phyloP scores from a whole-genome alignment of 2,113 vertebrate species.

The Tursiops truncatus region DNA sequence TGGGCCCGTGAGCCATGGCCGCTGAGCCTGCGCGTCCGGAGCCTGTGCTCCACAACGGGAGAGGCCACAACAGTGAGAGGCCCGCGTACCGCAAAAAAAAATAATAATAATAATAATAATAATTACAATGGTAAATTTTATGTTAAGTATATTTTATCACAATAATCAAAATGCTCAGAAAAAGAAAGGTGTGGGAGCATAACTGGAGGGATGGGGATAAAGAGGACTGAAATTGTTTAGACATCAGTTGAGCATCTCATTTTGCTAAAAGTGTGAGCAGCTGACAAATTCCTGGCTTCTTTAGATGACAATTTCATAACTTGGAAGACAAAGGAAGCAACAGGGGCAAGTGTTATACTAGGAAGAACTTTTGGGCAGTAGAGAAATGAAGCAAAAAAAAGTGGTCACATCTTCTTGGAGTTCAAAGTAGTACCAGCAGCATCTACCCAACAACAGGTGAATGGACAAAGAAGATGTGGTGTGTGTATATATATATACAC shows the following conservation, averaged over 20 bases:
- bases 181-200: not conserved
- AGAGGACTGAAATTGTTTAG: not conserved
- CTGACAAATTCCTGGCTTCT: not conserved
- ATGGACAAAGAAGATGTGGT: no score
- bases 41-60: no score
- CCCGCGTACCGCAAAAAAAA: no score
- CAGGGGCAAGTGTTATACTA: not conserved
- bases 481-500: accelerated
- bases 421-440: not conserved
- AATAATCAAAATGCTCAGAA: not conserved
- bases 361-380: not conserved
- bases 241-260: not conserved
- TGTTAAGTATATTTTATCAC: not conserved
- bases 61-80: no score
- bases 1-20: no score
- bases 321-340: not conserved
- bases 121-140: not conserved
- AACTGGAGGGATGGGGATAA: not conserved
- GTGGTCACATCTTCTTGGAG: not conserved
- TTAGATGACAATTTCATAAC: not conserved
- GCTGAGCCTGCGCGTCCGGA: no score
- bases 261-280: not conserved
- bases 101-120: no score
- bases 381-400: not conserved
- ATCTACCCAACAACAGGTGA: no score